These are phyloP conservation scores for Coremacera marginata DNA, from an alignment of 2,888 invertebrate species.

Conservation along the genomic window DNA sequence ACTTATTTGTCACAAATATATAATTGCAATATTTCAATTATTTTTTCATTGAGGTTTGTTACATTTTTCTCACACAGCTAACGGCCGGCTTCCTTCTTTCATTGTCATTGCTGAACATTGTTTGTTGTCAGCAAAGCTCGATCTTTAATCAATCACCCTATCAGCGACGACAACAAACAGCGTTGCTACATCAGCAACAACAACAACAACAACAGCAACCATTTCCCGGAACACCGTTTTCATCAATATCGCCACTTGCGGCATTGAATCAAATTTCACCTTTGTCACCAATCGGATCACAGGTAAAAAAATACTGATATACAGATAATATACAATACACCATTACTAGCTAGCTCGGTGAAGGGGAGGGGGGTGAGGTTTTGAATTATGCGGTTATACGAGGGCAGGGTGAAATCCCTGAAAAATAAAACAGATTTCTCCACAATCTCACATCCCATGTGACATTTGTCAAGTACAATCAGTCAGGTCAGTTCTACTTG, in stretches of 20 bases:
- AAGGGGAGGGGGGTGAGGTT: no score
- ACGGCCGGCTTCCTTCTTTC: conserved; percentile 48
- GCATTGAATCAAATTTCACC: conserved; percentile 47
- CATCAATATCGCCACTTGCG: conserved; percentile 47
- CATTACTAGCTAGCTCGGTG: no score
- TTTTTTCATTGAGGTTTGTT: neutral
- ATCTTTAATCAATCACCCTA: conserved; percentile 61
- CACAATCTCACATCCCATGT: no score
- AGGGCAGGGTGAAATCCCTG: no score
- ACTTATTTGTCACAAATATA: no score
- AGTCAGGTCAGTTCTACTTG: no score
- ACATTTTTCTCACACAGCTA: conserved; percentile 43
- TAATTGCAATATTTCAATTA: neutral
- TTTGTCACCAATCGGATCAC: conserved; percentile 53
- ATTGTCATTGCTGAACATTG: conserved; percentile 49
- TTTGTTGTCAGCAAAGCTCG: conserved; percentile 54
- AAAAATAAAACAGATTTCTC: no score
- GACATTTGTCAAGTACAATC: no score
- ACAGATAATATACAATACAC: no score
- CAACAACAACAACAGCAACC: conserved; percentile 52
- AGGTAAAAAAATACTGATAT: conserved; percentile 47
- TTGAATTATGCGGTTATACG: no score
- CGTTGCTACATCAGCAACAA: conserved; percentile 54
- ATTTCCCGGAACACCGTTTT: conserved; percentile 47
- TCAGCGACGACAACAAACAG: conserved; percentile 56